phyloP scores from a whole-genome alignment of 2,888 invertebrate species.

The Monoplex corrugatus region DNA sequence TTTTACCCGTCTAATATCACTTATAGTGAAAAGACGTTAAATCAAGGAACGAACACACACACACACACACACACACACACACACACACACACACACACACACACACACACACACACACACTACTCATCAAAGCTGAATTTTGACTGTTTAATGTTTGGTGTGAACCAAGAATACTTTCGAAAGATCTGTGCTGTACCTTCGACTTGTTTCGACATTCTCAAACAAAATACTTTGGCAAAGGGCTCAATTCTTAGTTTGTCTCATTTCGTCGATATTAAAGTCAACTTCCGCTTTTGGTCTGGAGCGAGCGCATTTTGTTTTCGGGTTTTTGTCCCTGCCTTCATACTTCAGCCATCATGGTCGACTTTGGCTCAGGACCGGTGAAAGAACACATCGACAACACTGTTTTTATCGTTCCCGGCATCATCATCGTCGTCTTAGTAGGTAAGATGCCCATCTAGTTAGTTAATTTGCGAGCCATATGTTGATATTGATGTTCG shows the following conservation, averaged over 20 bases:
- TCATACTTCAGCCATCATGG: slow-evolving; percentile 84
- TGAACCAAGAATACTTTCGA: too few relatives aligned
- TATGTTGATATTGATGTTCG: slow-evolving; percentile 38
- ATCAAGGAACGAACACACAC: too few relatives aligned
- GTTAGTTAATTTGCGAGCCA: neutral
- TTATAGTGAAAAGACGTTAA: too few relatives aligned
- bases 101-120: too few relatives aligned
- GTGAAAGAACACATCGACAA: slow-evolving; percentile 94
- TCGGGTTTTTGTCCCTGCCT: neutral
- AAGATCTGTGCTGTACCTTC: too few relatives aligned
- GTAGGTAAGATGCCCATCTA: slow-evolving; percentile 85
- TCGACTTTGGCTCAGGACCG: slow-evolving; percentile 91
- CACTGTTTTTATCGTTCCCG: slow-evolving; percentile 92
- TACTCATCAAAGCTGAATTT: too few relatives aligned
- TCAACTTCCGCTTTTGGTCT: slow-evolving; percentile 46
- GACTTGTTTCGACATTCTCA: neutral
- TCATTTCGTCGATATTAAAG: neutral
- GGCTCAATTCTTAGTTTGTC: neutral
- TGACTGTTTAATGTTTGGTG: too few relatives aligned
- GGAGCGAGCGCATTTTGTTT: neutral
- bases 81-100: too few relatives aligned
- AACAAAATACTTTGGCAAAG: too few relatives aligned
- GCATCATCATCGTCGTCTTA: slow-evolving; percentile 89
- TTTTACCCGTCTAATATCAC: too few relatives aligned
- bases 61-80: neutral